A percentile compares a stretch with the other conserved stretches of the same genome.
These are phyloP conservation scores for Dolichallabes microphthalmus DNA, from an alignment of 2,113 vertebrate genomes.

Conservation along the genomic window DNA sequence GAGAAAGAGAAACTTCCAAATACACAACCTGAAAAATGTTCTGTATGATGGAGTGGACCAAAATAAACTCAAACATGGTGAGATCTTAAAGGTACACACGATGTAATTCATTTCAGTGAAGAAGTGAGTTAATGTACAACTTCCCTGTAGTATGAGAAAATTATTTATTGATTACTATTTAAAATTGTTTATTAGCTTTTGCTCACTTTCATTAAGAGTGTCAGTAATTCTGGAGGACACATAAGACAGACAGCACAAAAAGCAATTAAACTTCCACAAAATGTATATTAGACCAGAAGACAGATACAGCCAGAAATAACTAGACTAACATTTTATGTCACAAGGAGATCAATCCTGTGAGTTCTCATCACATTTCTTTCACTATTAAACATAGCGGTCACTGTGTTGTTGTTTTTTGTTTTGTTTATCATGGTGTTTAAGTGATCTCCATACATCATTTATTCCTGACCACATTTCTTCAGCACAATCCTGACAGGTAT, in stretches of 20 bases:
- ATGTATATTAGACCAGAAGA: neutral
- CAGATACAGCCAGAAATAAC: neutral
- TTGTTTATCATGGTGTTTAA: too few species aligned
- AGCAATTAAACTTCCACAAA: neutral
- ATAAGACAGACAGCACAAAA: neutral
- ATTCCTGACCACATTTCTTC: too few species aligned
- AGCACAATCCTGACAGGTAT: too few species aligned
- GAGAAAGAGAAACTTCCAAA: neutral
- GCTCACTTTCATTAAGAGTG: neutral
- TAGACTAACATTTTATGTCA: neutral
- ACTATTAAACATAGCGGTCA: too few species aligned
- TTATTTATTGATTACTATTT: neutral
- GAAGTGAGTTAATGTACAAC: neutral
- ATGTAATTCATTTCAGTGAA: neutral
- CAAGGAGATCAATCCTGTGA: neutral
- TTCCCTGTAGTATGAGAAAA: too few species aligned
- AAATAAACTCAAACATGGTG: neutral
- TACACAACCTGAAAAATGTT: neutral
- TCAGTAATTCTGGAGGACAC: too few species aligned
- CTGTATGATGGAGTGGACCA: neutral
- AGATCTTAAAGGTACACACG: neutral
- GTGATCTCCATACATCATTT: too few species aligned
- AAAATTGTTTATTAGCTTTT: neutral
- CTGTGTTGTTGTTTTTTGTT: too few species aligned
- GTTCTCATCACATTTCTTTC: too few species aligned